These are phyloP conservation scores for Ichneumoninae sp. DNA, from an alignment of 2,888 invertebrate genomes.

Conservation along the genomic window DNA sequence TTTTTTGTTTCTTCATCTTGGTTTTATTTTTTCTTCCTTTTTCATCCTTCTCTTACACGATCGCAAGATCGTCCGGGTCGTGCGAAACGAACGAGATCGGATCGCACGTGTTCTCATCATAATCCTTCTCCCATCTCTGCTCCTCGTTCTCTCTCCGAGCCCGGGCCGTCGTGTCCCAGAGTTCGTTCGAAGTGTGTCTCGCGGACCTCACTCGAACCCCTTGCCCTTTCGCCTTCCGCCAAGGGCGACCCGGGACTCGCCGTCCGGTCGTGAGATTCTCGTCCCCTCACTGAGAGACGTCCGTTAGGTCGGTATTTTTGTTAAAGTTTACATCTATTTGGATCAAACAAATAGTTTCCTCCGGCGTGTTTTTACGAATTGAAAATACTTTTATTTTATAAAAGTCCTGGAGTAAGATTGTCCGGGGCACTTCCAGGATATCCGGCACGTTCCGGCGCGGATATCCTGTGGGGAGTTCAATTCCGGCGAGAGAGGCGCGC, in stretches of 20 bases:
- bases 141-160: background rate
- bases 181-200: slow-evolving; percentile 39
- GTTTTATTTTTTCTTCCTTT: slow-evolving; percentile 3
- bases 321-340: background rate
- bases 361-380: background rate
- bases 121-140: slow-evolving; percentile 43
- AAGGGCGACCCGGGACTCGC: background rate
- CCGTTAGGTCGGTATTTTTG: background rate
- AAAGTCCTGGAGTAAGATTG: slow-evolving; percentile 1
- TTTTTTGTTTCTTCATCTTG: slow-evolving; percentile 21
- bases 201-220: slow-evolving; percentile 20
- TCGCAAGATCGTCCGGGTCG: slow-evolving; percentile 59
- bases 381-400: background rate
- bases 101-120: slow-evolving; percentile 52
- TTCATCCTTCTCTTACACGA: slow-evolving; percentile 9
- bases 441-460: slow-evolving; percentile 56
- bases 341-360: background rate
- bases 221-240: slow-evolving; percentile 30
- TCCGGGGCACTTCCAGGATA: slow-evolving; percentile 35
- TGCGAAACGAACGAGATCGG: slow-evolving; percentile 70
- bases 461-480: slow-evolving; percentile 54
- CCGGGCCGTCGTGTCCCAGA: slow-evolving; percentile 11
- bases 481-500: background rate
- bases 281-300: background rate
- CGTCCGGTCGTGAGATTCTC: background rate